A percentile compares a stretch with the other conserved stretches of the same genome.
Conservation (phyloP, 2,888 invertebrate genomes). For the Torymus auratus region DNA sequence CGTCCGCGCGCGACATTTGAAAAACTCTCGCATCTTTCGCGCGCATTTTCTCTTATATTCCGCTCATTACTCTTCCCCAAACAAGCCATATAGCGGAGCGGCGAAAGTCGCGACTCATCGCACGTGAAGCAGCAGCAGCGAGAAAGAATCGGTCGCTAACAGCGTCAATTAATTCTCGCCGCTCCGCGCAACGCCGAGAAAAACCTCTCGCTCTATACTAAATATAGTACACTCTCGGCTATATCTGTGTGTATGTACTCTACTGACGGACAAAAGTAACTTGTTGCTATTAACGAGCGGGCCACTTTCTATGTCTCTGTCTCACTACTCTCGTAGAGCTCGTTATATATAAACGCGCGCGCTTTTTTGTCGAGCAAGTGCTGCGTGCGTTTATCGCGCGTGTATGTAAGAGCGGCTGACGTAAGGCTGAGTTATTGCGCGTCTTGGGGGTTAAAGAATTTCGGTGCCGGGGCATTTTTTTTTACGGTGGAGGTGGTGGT, state of each 20-base stretch:
- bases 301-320: neutral
- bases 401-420: too few relatives aligned
- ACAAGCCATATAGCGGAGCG: too few relatives aligned
- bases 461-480: too few relatives aligned
- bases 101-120: neutral
- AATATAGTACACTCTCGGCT: conserved; percentile 21
- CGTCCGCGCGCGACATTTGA: too few relatives aligned
- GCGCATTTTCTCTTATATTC: too few relatives aligned
- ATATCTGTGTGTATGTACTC: neutral
- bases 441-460: neutral
- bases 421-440: neutral
- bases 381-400: too few relatives aligned
- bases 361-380: too few relatives aligned
- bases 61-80: too few relatives aligned
- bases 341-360: neutral
- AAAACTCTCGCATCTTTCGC: too few relatives aligned
- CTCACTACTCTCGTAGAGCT: too few relatives aligned
- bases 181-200: neutral
- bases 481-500: too few relatives aligned
- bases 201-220: conserved; percentile 1
- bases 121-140: too few relatives aligned
- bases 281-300: conserved; percentile 40
- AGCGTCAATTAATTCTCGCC: conserved; percentile 36
- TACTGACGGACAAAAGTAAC: conserved; percentile 26
- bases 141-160: conserved; percentile 6